Conservation (phyloP, 1,140 invertebrate species). For the Diorhabda carinulata region DNA sequence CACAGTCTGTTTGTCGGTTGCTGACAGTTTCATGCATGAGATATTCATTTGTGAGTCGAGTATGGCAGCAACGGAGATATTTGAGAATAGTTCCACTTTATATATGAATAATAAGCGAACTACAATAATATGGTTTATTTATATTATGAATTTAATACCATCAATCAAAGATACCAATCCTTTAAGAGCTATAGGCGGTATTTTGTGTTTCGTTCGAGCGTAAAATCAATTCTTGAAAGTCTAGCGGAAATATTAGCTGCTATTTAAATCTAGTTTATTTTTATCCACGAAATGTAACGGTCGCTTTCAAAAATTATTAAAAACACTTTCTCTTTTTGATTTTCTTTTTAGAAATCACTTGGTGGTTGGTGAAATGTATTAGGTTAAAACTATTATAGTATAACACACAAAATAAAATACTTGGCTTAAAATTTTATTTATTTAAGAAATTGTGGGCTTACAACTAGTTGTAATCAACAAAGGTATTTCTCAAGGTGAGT, state of each 20-base stretch:
- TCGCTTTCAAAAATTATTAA: no score
- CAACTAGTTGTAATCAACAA: no score
- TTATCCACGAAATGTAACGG: no score
- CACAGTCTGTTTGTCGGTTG: neutral
- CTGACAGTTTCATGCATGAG: constrained; percentile 1
- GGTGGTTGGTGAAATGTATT: no score
- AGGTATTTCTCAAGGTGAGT: no score
- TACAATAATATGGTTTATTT: neutral
- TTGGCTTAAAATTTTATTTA: no score
- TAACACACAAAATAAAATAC: no score
- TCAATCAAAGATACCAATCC: neutral
- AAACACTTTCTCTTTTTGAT: no score
- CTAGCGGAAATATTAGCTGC: neutral
- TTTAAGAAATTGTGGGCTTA: no score
- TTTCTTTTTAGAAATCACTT: no score
- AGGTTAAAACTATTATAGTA: no score
- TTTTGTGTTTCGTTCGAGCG: neutral
- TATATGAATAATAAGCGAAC: neutral
- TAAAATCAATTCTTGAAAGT: neutral
- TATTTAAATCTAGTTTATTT: no score
- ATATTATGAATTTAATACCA: neutral
- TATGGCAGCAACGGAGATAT: neutral
- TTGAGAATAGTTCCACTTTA: neutral
- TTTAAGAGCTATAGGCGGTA: neutral
- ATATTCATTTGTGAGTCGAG: constrained; percentile 1